Evolutionary conservation across 2,888 invertebrate species (phyloP), one percentile per base, ranked within the genome.

Genomic region (Calliopum simillimum): DNA sequence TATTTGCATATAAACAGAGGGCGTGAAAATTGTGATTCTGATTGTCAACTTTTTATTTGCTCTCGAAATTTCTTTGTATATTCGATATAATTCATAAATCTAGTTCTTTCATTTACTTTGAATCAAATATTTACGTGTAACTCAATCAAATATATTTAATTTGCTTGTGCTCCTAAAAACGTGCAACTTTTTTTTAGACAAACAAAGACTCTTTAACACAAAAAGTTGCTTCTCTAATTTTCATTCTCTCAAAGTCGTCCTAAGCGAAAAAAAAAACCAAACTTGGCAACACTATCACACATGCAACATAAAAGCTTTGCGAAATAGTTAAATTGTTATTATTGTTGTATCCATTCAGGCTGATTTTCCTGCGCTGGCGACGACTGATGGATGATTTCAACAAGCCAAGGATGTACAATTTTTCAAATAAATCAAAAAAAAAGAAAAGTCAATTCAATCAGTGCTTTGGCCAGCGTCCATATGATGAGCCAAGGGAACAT

Each of bases 371-470:
- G n/a, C 62, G 59, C 16, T 59, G 49, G 23, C 49, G 47, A 33
- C 33, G 21, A 44, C 41, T 33, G 43, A 33, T 19, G 19, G 59
- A 8, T 19, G 16, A 41, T 19, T 3, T 16, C 33, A 33, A 16
- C 25, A 33, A 58, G 13, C 43, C 43, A 59, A 44, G 41, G 59
- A 41, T 43, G 59, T 59, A 72, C 71, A 75, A 73, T 73, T 72
- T 75, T 69, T 51, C 72, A 74, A 75, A 73, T 73, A 74, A 74
- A 75, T 73, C n/a, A n/a, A n/a, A n/a, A 73, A 72, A 73, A 33
- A 33, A 72, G 74, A 70, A 75, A 33, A 74, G 74, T 74, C 68
- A 73, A 75, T 75, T 75, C 75, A 75, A 75, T 75, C 75, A 74
- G 71, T 68, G 70, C 70, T 71, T n/a, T 62, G 43, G 59, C 69